Conservation (phyloP, 2,888 invertebrate species). For the Synanthedon andrenaeformis region DNA sequence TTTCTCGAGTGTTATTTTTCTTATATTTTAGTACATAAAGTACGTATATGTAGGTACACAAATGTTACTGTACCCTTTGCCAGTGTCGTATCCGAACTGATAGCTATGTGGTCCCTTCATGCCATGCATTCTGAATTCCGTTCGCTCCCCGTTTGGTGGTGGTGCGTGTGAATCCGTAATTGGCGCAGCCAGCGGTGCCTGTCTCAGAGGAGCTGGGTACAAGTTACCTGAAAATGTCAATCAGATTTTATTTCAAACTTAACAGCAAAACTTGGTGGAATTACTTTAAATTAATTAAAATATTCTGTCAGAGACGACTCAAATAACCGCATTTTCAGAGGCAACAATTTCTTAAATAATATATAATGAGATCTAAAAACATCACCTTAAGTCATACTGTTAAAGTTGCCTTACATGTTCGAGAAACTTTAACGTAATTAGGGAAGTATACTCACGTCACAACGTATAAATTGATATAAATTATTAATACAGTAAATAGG, state of each 20-base stretch:
- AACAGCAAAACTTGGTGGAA: background rate
- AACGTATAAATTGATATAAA: too few species aligned
- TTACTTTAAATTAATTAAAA: background rate
- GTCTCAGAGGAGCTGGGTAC: slow-evolving; percentile 29
- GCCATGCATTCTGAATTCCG: slow-evolving; percentile 85
- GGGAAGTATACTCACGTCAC: too few species aligned
- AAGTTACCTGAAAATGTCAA: slow-evolving; percentile 24
- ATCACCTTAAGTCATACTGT: too few species aligned
- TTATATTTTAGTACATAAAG: too few species aligned
- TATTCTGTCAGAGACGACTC: too few species aligned
- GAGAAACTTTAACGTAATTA: too few species aligned
- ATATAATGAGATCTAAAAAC: too few species aligned
- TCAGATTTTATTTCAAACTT: background rate
- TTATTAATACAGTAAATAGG: too few species aligned
- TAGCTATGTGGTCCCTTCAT: slow-evolving; percentile 85
- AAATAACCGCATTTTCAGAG: background rate
- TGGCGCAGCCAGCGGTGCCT: slow-evolving; percentile 23
- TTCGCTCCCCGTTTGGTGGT: slow-evolving; percentile 58
- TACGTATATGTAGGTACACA: too few species aligned
- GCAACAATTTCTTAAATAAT: too few species aligned
- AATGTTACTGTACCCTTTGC: slow-evolving; percentile 74
- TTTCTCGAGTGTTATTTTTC: too few species aligned
- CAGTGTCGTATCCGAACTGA: slow-evolving; percentile 87
- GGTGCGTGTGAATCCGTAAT: slow-evolving; percentile 15
- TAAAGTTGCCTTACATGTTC: too few species aligned